Percentiles rank a stretch among this genome's conserved stretches.
Evolutionary conservation across 2,797 vertebrate genomes (phyloP).

Genomic region (Garrulus glandarius): DNA sequence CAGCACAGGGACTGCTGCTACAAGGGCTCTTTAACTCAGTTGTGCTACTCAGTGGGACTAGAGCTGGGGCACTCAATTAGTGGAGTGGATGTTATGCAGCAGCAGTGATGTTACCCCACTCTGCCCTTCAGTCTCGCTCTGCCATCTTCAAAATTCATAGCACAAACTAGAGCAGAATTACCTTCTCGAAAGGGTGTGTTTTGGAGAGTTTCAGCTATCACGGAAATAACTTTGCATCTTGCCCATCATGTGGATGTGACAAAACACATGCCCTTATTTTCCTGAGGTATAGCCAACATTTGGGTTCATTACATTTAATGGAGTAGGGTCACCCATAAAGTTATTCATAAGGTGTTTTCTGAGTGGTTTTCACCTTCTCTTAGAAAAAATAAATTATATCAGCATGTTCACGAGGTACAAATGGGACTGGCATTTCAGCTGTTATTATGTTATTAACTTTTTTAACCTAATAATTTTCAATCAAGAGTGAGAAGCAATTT

Average conservation of each 20-base stretch:
- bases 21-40: background rate
- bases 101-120: background rate
- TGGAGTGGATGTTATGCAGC: background rate
- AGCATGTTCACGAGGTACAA: slow-evolving; percentile 35
- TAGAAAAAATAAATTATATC: slow-evolving; percentile 57
- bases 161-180: background rate
- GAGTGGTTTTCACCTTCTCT: slow-evolving; percentile 58
- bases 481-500: slow-evolving; percentile 53
- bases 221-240: slow-evolving; percentile 36
- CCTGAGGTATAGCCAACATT: slow-evolving; percentile 41
- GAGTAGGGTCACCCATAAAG: slow-evolving; percentile 28
- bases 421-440: slow-evolving; percentile 53
- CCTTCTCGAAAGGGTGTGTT: background rate
- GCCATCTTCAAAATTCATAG: background rate
- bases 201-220: slow-evolving; percentile 4
- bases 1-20: background rate
- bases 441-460: slow-evolving; percentile 61
- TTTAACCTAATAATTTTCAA: slow-evolving; percentile 64
- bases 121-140: slow-evolving; percentile 9
- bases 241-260: slow-evolving; percentile 36
- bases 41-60: background rate
- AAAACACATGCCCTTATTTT: slow-evolving; percentile 51
- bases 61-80: background rate
- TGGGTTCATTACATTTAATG: slow-evolving; percentile 55
- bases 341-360: slow-evolving; percentile 42